These are phyloP conservation scores for Entosphenus tridentatus DNA, from an alignment of 2,113 vertebrate species.

Conservation along the genomic window DNA sequence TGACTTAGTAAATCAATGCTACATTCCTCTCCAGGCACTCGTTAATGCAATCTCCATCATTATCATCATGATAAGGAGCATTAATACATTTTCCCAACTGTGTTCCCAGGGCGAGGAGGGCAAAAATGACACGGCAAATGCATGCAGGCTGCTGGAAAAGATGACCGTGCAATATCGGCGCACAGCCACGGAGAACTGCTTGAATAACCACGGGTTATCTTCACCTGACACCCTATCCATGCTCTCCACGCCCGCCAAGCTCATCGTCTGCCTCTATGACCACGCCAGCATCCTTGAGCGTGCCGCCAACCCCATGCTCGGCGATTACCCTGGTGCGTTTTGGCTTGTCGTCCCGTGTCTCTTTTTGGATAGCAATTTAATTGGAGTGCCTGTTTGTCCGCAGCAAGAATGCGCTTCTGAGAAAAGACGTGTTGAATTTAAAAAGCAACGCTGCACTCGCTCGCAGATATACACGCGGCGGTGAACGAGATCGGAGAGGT, in stretches of 20 bases:
- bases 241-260: slow-evolving; percentile 39
- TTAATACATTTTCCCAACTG: too few relatives aligned
- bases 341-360: neutral
- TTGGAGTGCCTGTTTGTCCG: too few relatives aligned
- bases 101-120: neutral
- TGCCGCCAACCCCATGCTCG: slow-evolving; percentile 27
- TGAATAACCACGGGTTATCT: slow-evolving; percentile 33
- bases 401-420: too few relatives aligned
- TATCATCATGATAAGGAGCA: slow-evolving; percentile 25
- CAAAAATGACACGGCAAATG: slow-evolving; percentile 18
- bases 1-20: too few relatives aligned
- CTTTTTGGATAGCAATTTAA: too few relatives aligned
- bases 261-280: slow-evolving; percentile 50
- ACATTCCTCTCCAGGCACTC: too few relatives aligned
- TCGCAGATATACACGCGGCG: slow-evolving; percentile 48
- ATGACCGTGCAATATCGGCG: slow-evolving; percentile 43
- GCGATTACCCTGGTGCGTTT: slow-evolving; percentile 41
- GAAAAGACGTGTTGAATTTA: too few relatives aligned
- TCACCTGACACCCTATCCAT: slow-evolving; percentile 30
- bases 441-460: too few relatives aligned
- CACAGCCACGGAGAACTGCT: slow-evolving; percentile 51
- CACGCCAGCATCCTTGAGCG: slow-evolving; percentile 48
- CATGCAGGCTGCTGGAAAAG: slow-evolving; percentile 40
- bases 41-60: too few relatives aligned
- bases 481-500: slow-evolving; percentile 58